Evolutionary conservation across 1,140 invertebrate genomes (phyloP).

Genomic region (Fopius arisanus): DNA sequence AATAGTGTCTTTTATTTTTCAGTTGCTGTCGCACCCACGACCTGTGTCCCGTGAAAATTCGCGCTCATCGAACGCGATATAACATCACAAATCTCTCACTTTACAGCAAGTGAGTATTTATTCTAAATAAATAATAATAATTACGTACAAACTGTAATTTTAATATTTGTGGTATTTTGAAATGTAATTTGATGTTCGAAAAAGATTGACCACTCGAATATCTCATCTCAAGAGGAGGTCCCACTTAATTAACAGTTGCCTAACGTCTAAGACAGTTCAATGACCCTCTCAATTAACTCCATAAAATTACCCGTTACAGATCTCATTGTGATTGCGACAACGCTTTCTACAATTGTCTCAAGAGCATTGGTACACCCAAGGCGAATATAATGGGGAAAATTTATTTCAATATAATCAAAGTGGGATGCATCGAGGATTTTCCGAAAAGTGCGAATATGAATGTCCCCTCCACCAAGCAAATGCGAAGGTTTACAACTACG

Average conservation of each 20-base stretch:
- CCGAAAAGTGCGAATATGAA: constrained; percentile 32
- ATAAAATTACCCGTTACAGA: no score
- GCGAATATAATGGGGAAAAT: constrained; percentile 83
- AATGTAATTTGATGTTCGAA: no score
- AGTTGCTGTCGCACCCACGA: constrained; percentile 86
- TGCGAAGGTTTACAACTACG: constrained; percentile 42
- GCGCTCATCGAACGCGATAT: constrained; percentile 77
- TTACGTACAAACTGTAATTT: no score
- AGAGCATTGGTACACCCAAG: constrained; percentile 72
- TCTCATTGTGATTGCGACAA: constrained; percentile 86
- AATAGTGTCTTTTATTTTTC: background rate
- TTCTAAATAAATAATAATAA: no score
- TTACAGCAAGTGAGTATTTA: constrained; percentile 78
- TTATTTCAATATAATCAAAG: constrained; percentile 85
- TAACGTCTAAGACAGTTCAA: no score
- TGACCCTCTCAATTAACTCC: no score
- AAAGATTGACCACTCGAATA: no score
- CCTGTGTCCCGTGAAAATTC: constrained; percentile 78
- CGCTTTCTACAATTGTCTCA: constrained; percentile 82
- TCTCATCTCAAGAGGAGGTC: no score
- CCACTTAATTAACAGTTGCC: no score
- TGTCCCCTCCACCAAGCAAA: background rate
- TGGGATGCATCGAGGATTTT: constrained; percentile 77
- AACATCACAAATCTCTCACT: constrained; percentile 84
- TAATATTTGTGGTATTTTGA: no score